Base-by-base conservation (phyloP, 2,797 vertebrate genomes). In the Catostomus latipinnis region DNA sequence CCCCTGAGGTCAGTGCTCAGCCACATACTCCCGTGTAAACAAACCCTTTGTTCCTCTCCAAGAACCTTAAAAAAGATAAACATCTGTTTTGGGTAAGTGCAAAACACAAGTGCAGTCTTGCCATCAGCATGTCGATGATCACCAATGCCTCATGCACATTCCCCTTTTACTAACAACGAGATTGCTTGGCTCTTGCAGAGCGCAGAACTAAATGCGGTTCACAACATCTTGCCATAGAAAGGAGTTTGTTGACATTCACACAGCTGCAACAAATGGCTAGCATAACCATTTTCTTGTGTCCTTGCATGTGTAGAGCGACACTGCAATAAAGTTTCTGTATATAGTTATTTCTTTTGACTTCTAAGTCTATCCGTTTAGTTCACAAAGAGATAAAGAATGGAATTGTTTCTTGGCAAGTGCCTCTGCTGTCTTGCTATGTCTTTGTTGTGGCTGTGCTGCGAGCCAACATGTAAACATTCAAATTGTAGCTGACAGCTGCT, bases 391-490 rank as follows among this genome's bases (percentile, higher is more conserved):
- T 74, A 81, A 84, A 82, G 78, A 78, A 65, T 70, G 78, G 72
- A 82, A 82, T 75, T 54, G 72, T 45, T 76, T 77, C 54, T 66
- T 63, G 74, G 69, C 69, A 52, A 82, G 81, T 71, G 67, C 66
- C 82, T 81, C 73, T 5, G 66, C 22, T 81, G 74, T 78, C 80
- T 74, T 65, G 22, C 76, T 58, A 53, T 11, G 73, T 67, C 82
- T 87, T 81, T 83, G 81, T 84, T 87, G 84, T 85, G 86, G 81
- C 84, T 87, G 84, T 46, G 73, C 74, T 78, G 45, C 53, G 71
- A 62, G 60, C 69, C 43, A 78, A 82, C 69, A 80, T 85, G 81
- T 85, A 85, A 87, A 86, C 83, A 83, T 48, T 52, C 43, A 79
- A 78, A 73, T 83, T 46, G 48, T 77, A 60, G 57, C 80, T 76